Evolutionary conservation across 2,113 vertebrate species (phyloP).

Genomic region (Siphamia tubifer): DNA sequence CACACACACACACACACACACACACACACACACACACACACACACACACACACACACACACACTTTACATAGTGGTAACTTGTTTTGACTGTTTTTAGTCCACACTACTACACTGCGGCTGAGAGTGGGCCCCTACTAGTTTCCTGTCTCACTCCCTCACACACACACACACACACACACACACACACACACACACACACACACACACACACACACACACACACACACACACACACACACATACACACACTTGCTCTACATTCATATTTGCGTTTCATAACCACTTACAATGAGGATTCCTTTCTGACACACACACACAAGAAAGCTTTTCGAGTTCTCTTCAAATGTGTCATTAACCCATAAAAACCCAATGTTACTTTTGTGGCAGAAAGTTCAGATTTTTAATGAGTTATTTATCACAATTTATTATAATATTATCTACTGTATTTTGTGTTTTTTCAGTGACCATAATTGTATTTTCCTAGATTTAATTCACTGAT

Average conservation of each 20-base stretch:
- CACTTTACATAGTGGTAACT: neutral
- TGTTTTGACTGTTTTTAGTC: neutral
- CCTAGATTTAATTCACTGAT: too few species aligned
- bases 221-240: neutral
- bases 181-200: conserved; percentile 7
- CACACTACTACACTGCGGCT: conserved; percentile 45
- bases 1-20: neutral
- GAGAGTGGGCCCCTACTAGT: conserved; percentile 37
- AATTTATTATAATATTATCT: too few species aligned
- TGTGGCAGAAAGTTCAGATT: too few species aligned
- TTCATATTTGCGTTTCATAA: too few species aligned
- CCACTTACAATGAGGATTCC: neutral
- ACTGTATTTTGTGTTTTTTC: too few species aligned
- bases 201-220: neutral
- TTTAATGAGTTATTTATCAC: too few species aligned
- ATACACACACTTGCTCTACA: neutral
- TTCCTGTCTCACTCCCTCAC: conserved; percentile 49
- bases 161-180: neutral
- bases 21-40: conserved; percentile 2
- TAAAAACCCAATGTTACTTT: too few species aligned
- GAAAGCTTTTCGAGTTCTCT: neutral
- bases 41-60: neutral
- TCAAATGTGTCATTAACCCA: too few species aligned
- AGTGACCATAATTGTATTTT: too few species aligned
- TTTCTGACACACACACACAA: neutral